Percentiles rank a stretch among this genome's conserved stretches.
These are phyloP conservation scores for Fragum fragum DNA, from an alignment of 2,888 invertebrate genomes.

Conservation along the genomic window DNA sequence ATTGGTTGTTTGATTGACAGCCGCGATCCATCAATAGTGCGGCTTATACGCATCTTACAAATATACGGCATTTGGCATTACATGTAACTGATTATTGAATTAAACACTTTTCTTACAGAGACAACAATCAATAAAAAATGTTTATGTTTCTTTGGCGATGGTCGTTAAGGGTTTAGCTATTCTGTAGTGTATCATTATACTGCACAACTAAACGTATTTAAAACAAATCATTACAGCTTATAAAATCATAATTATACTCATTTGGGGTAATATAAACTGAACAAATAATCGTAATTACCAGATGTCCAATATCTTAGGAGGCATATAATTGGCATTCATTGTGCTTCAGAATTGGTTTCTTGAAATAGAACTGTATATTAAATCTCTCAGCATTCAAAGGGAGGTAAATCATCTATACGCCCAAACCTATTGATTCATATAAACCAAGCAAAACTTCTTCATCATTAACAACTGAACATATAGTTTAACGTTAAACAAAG, in stretches of 20 bases:
- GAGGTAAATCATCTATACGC: slow-evolving; percentile 9
- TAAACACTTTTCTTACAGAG: too few species aligned
- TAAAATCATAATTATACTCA: slow-evolving; percentile 26
- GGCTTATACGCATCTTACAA: too few species aligned
- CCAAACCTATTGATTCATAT: too few species aligned
- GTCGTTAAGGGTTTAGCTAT: background rate
- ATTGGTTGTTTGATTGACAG: too few species aligned
- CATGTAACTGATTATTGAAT: too few species aligned
- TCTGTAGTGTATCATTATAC: background rate
- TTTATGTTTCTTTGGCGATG: background rate
- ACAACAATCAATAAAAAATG: background rate
- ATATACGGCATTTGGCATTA: too few species aligned
- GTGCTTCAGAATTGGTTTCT: slow-evolving; percentile 1
- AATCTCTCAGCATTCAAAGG: slow-evolving; percentile 10
- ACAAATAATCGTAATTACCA: slow-evolving; percentile 26
- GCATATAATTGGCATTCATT: slow-evolving; percentile 21
- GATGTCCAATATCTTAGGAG: slow-evolving; percentile 27
- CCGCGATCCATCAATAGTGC: too few species aligned
- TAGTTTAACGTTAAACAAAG: too few species aligned
- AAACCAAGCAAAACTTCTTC: too few species aligned
- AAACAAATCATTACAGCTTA: slow-evolving; percentile 31
- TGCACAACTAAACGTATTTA: slow-evolving; percentile 11
- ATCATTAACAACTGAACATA: too few species aligned
- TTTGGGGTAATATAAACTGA: slow-evolving; percentile 16
- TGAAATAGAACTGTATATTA: slow-evolving; percentile 21